Conservation (phyloP, 2,113 vertebrate genomes). For the Corapipo altera region DNA sequence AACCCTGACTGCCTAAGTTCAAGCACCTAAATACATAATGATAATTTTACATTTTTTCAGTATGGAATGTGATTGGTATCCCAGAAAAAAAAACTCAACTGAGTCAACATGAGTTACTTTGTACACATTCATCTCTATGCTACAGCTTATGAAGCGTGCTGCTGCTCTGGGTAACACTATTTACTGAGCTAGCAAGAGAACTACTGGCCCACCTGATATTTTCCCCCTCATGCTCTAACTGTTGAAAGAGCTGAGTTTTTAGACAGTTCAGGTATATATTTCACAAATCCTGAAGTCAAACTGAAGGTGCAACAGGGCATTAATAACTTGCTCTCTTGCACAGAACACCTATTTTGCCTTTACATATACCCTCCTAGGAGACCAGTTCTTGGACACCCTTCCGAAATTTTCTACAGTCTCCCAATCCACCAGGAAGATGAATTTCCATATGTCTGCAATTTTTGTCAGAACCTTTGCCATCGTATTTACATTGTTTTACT, state of each 20-base stretch:
- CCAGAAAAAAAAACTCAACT: not conserved
- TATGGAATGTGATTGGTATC: not conserved
- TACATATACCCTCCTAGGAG: not conserved
- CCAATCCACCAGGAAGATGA: rapidly evolving
- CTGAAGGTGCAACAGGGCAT: not conserved
- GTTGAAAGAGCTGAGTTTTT: not conserved
- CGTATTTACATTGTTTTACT: not conserved
- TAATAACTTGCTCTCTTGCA: not conserved
- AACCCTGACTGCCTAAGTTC: not conserved
- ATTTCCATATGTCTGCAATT: not conserved
- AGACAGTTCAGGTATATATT: not conserved
- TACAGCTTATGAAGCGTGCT: not conserved
- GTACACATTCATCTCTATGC: not conserved
- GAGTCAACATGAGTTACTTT: not conserved
- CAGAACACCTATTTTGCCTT: not conserved
- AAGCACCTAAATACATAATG: not conserved
- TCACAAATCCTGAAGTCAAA: not conserved
- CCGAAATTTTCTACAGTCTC: not conserved
- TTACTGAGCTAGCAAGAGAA: not conserved
- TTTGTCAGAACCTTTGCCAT: not conserved
- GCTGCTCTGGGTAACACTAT: not conserved
- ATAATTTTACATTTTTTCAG: not conserved
- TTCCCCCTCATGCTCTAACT: not conserved
- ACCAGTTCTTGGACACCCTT: not conserved
- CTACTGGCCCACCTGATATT: rapidly evolving